A percentile compares a stretch with the other conserved stretches of the same genome.
phyloP scores from a whole-genome alignment of 2,113 vertebrate genomes.

The Lichenostomus cassidix region DNA sequence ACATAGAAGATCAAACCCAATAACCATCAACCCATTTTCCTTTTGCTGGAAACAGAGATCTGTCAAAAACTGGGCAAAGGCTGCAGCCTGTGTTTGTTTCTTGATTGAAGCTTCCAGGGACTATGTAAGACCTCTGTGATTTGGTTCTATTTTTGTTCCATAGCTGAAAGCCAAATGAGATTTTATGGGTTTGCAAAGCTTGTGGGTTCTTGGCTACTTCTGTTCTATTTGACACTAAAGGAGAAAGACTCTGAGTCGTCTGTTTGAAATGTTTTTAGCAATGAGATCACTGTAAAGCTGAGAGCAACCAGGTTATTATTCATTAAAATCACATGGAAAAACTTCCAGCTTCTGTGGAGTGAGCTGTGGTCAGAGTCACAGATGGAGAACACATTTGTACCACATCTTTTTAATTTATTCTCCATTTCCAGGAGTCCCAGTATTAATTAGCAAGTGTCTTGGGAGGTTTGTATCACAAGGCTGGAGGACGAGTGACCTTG shows the following conservation, averaged over 20 bases:
- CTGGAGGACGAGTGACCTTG: not conserved
- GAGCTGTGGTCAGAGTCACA: not conserved
- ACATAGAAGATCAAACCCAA: not conserved
- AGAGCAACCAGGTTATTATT: constrained; percentile 7
- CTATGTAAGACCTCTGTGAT: constrained; percentile 18
- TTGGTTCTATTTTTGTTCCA: constrained; percentile 35
- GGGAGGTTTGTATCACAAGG: not conserved
- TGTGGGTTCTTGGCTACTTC: constrained; percentile 11
- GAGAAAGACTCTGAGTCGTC: not conserved
- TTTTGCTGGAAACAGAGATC: not conserved
- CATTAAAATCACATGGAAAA: constrained; percentile 16
- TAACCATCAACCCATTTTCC: not conserved
- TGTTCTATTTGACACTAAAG: not conserved
- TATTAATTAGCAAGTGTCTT: not conserved
- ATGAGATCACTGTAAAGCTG: constrained; percentile 4
- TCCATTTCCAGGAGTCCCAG: not conserved
- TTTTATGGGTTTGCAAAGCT: constrained; percentile 26
- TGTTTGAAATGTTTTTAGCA: constrained; percentile 19
- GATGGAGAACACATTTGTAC: not conserved
- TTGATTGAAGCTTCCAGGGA: not conserved
- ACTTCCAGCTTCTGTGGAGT: constrained; percentile 1
- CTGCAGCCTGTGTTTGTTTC: not conserved
- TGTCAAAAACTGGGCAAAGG: constrained; percentile 4
- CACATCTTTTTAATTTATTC: not conserved
- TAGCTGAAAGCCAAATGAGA: not conserved